phyloP scores from a whole-genome alignment of 1,140 invertebrate genomes.

The Aradophagus sp. region DNA sequence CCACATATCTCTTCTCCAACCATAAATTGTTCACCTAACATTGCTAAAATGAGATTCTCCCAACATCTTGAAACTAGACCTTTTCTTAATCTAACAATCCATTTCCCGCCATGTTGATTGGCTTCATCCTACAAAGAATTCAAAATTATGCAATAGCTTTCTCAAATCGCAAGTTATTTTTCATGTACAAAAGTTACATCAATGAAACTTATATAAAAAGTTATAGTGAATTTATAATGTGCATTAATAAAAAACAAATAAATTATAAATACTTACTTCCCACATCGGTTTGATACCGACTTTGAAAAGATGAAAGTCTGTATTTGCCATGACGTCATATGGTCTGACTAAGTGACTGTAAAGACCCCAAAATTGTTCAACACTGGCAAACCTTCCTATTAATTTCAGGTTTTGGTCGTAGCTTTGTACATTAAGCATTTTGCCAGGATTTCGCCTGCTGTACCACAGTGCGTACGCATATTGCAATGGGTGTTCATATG shows the following conservation, averaged over 20 bases:
- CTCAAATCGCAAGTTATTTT: no score
- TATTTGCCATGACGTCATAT: constrained; percentile 89
- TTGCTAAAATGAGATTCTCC: constrained; percentile 98
- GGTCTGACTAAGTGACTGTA: constrained; percentile 94
- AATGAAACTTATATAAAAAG: no score
- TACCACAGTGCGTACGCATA: constrained; percentile 94
- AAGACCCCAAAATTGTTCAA: constrained; percentile 97
- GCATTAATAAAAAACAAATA: no score
- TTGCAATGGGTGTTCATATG: constrained; percentile 90
- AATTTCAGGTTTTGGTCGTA: constrained; percentile 84
- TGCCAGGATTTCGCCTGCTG: constrained; percentile 83
- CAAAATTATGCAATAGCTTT: no score
- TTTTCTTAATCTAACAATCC: constrained; percentile 95
- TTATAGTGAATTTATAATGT: no score
- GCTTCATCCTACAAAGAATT: constrained; percentile 93
- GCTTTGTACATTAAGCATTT: constrained; percentile 79
- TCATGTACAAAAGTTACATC: no score
- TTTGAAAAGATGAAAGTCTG: constrained; percentile 98
- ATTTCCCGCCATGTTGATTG: constrained; percentile 97
- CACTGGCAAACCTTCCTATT: constrained; percentile 89
- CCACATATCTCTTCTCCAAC: constrained; percentile 99
- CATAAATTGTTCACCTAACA: constrained; percentile 99
- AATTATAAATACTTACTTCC: constrained; percentile 80
- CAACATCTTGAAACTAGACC: constrained; percentile 96
- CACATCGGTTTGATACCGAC: constrained; percentile 99